Evolutionary conservation across 2,113 vertebrate species (phyloP).

Genomic region (Trachemys scripta): DNA sequence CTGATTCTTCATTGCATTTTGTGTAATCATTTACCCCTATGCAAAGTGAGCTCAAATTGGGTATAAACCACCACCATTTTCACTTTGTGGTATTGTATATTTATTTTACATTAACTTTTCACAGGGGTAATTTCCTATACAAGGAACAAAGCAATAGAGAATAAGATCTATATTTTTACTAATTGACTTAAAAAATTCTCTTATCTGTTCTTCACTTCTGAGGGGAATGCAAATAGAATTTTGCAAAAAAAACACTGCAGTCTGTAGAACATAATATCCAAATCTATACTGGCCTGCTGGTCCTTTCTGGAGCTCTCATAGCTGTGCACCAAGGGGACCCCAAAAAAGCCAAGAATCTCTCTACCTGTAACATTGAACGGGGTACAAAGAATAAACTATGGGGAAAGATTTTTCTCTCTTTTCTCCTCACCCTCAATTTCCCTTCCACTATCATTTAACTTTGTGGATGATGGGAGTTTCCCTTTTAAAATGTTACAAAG

Average conservation of each 20-base stretch:
- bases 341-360: neutral
- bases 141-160: neutral
- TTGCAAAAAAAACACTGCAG: neutral
- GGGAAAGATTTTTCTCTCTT: neutral
- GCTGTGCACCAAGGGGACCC: neutral
- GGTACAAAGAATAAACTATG: neutral
- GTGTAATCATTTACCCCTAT: accelerated
- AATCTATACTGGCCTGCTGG: neutral
- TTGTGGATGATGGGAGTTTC: neutral
- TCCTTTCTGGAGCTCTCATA: neutral
- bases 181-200: neutral
- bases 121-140: accelerated
- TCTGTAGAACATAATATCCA: neutral
- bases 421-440: neutral
- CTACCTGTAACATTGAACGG: accelerated
- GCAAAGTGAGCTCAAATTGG: neutral
- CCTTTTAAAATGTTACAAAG: neutral
- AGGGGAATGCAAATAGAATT: neutral
- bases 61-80: accelerated
- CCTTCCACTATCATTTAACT: neutral
- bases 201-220: neutral
- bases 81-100: accelerated
- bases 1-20: accelerated
- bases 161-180: accelerated
- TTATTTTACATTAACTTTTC: neutral